Conservation (phyloP, 2,113 vertebrate species). For the Egretta garzetta region DNA sequence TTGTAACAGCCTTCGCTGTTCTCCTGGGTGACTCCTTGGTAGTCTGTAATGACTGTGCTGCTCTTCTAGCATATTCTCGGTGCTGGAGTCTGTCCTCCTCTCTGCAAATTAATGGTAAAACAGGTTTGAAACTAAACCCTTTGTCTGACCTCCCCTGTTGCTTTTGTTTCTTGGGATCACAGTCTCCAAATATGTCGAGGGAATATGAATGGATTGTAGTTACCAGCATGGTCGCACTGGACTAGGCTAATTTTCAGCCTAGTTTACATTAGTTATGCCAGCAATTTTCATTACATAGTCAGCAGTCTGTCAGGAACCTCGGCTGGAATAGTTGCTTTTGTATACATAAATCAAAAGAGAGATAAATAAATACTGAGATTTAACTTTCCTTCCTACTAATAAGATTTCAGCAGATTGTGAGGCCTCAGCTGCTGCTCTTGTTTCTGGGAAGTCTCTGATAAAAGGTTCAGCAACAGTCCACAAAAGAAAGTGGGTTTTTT, state of each 20-base stretch:
- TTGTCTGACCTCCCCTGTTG: background rate
- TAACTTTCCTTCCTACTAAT: background rate
- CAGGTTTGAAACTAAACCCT: background rate
- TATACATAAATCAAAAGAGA: background rate
- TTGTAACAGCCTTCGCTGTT: background rate
- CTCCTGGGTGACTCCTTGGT: background rate
- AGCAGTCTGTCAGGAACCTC: background rate
- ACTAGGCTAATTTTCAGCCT: background rate
- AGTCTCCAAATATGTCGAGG: background rate
- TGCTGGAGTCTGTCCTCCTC: background rate
- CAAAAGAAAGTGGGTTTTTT: background rate
- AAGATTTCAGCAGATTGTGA: background rate
- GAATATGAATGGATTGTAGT: background rate
- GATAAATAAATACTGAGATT: background rate
- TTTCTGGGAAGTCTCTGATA: conserved; percentile 12
- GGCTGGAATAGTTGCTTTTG: background rate
- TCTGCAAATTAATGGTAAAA: background rate
- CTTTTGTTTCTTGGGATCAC: background rate
- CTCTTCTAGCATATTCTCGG: background rate
- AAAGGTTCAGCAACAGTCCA: background rate
- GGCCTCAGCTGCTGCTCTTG: background rate
- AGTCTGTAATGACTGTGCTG: background rate
- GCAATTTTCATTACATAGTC: background rate
- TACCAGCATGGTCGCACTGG: background rate
- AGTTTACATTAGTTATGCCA: background rate